Conservation (phyloP, 2,888 invertebrate genomes). For the Pristionchus maxplancki region DNA sequence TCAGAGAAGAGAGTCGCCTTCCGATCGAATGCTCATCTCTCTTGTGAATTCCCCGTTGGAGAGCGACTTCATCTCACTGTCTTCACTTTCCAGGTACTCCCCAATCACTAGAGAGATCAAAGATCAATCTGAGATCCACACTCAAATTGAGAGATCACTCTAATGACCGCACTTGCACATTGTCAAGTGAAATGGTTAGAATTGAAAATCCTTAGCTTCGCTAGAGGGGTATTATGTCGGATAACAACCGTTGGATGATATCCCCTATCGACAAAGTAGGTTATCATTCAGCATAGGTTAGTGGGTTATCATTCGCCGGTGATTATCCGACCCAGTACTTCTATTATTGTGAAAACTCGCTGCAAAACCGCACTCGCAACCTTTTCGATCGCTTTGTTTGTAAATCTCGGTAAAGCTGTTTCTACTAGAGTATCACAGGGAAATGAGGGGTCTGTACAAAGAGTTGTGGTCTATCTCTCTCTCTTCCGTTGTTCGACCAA, state of each 20-base stretch:
- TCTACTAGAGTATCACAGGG: slow-evolving; percentile 10
- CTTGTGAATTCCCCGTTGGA: slow-evolving; percentile 49
- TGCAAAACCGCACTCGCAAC: slow-evolving; percentile 38
- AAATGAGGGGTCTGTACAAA: background rate
- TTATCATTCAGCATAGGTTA: no score
- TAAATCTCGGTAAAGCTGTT: slow-evolving; percentile 32
- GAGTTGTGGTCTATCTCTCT: background rate
- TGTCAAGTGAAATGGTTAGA: background rate
- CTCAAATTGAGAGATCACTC: background rate
- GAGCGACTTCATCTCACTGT: slow-evolving; percentile 47
- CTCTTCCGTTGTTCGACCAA: background rate
- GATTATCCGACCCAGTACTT: no score
- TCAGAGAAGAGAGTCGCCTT: slow-evolving; percentile 47
- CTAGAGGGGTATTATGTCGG: background rate
- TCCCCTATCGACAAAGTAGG: no score
- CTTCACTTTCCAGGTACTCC: slow-evolving; percentile 50
- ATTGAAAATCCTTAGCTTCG: background rate
- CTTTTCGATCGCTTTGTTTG: slow-evolving; percentile 9
- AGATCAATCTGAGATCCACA: background rate
- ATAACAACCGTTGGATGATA: no score
- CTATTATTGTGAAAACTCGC: background rate
- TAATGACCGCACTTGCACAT: slow-evolving; percentile 17
- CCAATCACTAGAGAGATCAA: slow-evolving; percentile 37
- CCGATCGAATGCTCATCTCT: slow-evolving; percentile 46
- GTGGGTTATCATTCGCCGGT: no score